Percentiles rank a stretch among this genome's conserved stretches.
Evolutionary conservation across 2,888 invertebrate species (phyloP).

Genomic region (Agrotis segetum): DNA sequence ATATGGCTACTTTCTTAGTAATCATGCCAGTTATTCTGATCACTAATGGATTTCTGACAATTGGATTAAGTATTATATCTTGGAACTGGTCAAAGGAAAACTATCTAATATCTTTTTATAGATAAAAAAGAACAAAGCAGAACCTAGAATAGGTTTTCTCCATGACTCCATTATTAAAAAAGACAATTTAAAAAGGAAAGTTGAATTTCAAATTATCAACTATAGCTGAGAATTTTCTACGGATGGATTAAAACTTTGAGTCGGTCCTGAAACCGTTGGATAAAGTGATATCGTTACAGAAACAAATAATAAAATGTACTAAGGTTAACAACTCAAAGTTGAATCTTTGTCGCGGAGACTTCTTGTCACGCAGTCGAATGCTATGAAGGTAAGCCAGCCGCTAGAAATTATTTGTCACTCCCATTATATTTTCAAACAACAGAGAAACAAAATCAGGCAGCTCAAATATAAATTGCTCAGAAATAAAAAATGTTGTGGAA

Average conservation of each 20-base stretch:
- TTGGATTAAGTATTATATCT: not conserved
- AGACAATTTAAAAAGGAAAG: not conserved
- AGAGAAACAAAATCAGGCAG: no score
- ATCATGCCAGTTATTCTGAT: not conserved
- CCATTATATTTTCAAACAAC: no score
- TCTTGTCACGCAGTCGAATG: no score
- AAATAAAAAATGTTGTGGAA: not conserved
- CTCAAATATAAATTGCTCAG: no score
- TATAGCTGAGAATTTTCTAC: not conserved
- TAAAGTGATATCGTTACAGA: not conserved
- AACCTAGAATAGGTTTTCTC: not conserved
- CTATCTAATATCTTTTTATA: no score
- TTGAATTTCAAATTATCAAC: not conserved
- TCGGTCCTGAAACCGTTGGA: not conserved
- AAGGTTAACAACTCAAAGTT: no score
- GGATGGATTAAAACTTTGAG: not conserved
- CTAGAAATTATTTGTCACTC: no score
- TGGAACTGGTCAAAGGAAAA: no score
- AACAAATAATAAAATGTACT: no score
- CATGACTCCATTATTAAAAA: not conserved
- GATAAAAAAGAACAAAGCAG: not conserved
- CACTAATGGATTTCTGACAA: slow-evolving; percentile 21
- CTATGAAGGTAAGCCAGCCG: no score
- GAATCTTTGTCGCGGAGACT: no score
- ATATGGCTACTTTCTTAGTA: slow-evolving; percentile 15